A percentile compares a stretch with the other conserved stretches of the same genome.
Conservation (phyloP, 2,888 invertebrate genomes). For the Meganola albula region DNA sequence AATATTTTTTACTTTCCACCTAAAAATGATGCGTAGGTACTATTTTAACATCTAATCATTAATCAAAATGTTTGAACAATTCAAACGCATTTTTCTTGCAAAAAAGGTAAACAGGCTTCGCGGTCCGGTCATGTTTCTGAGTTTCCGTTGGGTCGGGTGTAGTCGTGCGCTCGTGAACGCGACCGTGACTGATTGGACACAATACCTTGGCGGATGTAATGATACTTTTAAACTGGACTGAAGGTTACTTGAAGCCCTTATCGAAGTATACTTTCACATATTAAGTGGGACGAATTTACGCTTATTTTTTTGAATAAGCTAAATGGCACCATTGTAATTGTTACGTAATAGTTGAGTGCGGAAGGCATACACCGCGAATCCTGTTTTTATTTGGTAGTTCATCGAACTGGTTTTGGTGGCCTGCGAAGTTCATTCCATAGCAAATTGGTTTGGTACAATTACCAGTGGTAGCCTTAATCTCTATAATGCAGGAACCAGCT, state of each 20-base stretch:
- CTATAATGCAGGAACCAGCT: too few species aligned
- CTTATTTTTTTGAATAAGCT: conserved; percentile 9
- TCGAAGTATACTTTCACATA: conserved; percentile 12
- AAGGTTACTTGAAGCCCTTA: conserved; percentile 30
- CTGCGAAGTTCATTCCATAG: conserved; percentile 43
- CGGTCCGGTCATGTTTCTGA: background rate
- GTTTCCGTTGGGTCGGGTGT: conserved; percentile 23
- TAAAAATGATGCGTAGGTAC: too few species aligned
- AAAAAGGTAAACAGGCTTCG: too few species aligned
- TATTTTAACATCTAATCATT: too few species aligned
- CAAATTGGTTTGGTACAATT: conserved; percentile 38
- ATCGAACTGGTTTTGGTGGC: conserved; percentile 49
- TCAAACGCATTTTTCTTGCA: too few species aligned
- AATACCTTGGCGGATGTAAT: conserved; percentile 45
- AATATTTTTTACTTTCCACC: too few species aligned
- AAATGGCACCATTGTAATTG: conserved; percentile 31
- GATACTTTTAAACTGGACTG: conserved; percentile 38
- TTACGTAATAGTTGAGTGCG: conserved; percentile 45
- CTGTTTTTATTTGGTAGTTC: conserved; percentile 48
- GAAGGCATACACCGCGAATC: conserved; percentile 52
- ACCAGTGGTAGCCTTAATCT: too few species aligned
- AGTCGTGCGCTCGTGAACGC: conserved; percentile 53
- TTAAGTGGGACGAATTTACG: conserved; percentile 11
- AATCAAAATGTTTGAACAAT: too few species aligned
- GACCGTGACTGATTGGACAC: conserved; percentile 60